These are phyloP conservation scores for Neoascia interrupta DNA, from an alignment of 2,888 invertebrate genomes.

Conservation along the genomic window DNA sequence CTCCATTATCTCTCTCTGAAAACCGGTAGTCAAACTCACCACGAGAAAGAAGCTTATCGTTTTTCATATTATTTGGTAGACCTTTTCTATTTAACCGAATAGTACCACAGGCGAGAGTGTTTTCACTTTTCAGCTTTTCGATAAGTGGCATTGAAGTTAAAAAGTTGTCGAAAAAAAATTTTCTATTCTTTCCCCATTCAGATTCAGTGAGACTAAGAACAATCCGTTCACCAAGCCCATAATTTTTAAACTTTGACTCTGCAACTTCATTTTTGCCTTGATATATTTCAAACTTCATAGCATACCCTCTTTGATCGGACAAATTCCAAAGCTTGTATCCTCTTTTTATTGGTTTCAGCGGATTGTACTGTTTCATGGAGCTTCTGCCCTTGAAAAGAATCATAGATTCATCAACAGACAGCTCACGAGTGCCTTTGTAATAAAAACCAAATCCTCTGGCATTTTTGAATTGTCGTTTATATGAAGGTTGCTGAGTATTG, in stretches of 20 bases:
- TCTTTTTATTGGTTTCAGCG: too few species aligned
- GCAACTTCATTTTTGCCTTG: constrained; percentile 31
- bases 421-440: constrained; percentile 26
- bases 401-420: constrained; percentile 24
- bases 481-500: constrained; percentile 28
- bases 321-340: constrained; percentile 28
- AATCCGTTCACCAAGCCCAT: constrained; percentile 8
- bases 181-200: neutral
- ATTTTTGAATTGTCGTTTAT: constrained; percentile 43
- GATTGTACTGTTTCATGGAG: constrained; percentile 27
- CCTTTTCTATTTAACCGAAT: constrained; percentile 26
- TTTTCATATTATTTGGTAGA: constrained; percentile 17
- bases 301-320: constrained; percentile 14
- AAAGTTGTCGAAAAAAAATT: constrained; percentile 1
- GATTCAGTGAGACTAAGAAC: constrained; percentile 8
- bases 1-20: constrained; percentile 4
- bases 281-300: constrained; percentile 19
- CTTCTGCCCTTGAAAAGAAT: constrained; percentile 22
- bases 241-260: constrained; percentile 15
- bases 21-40: constrained; percentile 16
- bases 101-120: constrained; percentile 25
- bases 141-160: too few species aligned
- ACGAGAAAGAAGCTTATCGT: constrained; percentile 12
- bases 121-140: too few species aligned
- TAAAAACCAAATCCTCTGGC: constrained; percentile 9